Base-by-base conservation (phyloP, 1,140 invertebrate species). In the Temnothorax nylanderi region DNA sequence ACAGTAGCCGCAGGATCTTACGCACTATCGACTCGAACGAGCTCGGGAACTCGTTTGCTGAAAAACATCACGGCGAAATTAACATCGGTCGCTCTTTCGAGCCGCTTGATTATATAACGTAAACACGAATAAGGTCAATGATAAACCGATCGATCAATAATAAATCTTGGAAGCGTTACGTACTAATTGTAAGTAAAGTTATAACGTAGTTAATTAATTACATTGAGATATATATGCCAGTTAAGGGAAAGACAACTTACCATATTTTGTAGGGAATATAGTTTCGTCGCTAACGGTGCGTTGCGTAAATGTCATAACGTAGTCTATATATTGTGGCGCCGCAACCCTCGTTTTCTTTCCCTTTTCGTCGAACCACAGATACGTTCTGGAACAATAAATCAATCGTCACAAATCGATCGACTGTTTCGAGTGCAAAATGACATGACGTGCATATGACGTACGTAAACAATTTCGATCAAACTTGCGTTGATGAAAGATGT, bases 351-450 rank as follows among this genome's bases (percentile, higher is more conserved):
- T 98, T 96, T 99, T 99, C 96, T 99, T 99, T 67, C 99, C 99
- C 96, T 99, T 99, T 95, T 99, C 99, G 96, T 99, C 99, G 96
- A 99, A 98, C 99, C 99, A 99, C 93, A 98, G 97, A 97, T 99
- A 99, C 93, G 98, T 98, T 96, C 99, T 99, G 93, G 11, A 95
- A 95, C 18, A 77, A 65, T 62, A 78, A 37, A 75, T 34, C 69
- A 75, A 18, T 74, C n/a, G 26, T 60, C 13, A 60, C 26, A 58
- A 54, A 21, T 72, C 49, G 21, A 56, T 21, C 3, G 49, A 3
- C n/a, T 21, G 18, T 44, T 56, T n/a, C 21, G 2, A 71, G 13
- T 34, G 60, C 44, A 13, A 49, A 51, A 47, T 18, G 2, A 34
- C 56, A 1, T 18, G 11, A 26, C 18, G 51, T 34, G 10, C 32